These are phyloP conservation scores for Biston betularia DNA, from an alignment of 2,888 invertebrate genomes.

Conservation along the genomic window DNA sequence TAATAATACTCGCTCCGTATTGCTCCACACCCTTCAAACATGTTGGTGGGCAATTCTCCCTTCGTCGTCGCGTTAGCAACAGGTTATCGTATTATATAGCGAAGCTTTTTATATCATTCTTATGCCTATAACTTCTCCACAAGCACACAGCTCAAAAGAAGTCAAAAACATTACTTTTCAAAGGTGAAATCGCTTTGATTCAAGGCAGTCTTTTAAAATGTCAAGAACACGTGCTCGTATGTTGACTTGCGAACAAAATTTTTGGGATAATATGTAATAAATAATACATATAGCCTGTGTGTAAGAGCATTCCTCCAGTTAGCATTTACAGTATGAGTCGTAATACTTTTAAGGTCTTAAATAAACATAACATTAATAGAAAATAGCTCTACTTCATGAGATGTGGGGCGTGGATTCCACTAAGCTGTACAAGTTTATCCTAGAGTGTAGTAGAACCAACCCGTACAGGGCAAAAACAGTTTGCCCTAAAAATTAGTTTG, in stretches of 20 bases:
- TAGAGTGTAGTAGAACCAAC: no score
- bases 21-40: conserved; percentile 63
- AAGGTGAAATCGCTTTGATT: conserved; percentile 60
- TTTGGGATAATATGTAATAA: conserved; percentile 31
- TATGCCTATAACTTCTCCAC: conserved; percentile 55
- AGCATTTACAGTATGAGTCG: neutral
- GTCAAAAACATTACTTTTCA: conserved; percentile 58
- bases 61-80: conserved; percentile 69
- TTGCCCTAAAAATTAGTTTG: no score
- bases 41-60: conserved; percentile 46
- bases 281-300: conserved; percentile 1
- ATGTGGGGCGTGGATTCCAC: no score
- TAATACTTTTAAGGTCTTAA: neutral
- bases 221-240: conserved; percentile 41
- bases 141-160: conserved; percentile 54
- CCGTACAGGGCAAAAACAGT: no score
- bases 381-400: no score
- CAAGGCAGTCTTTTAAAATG: conserved; percentile 49
- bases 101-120: conserved; percentile 67
- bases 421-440: no score
- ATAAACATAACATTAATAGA: no score
- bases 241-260: conserved; percentile 12
- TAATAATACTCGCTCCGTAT: conserved; percentile 70
- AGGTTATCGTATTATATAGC: conserved; percentile 61
- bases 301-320: neutral